Conservation (phyloP, 2,888 invertebrate species). For the Drosophila cognata region DNA sequence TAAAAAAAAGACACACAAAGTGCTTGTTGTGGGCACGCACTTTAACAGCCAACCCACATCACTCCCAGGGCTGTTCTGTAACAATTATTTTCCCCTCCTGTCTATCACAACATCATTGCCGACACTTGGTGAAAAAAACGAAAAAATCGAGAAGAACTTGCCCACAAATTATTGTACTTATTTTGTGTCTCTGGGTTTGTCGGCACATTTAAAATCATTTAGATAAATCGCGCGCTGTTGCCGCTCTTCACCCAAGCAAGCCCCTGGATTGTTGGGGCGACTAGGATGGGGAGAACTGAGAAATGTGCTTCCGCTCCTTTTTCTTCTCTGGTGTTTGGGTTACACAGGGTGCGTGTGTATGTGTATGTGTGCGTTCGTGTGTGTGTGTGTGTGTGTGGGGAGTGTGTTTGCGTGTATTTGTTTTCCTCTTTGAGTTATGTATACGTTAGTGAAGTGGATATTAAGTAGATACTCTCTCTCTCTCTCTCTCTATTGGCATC, state of each 20-base stretch:
- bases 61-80: conserved; percentile 19
- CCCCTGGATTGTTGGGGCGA: conserved; percentile 11
- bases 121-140: conserved; percentile 29
- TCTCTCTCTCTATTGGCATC: conserved; percentile 1
- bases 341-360: conserved; percentile 5
- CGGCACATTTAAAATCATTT: conserved; percentile 44
- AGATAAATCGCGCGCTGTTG: conserved; percentile 55
- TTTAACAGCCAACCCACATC: conserved; percentile 1
- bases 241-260: conserved; percentile 54
- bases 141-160: conserved; percentile 6
- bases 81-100: conserved; percentile 45
- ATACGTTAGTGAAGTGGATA: conserved; percentile 36
- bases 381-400: not conserved
- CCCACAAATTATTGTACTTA: conserved; percentile 58
- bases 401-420: conserved; percentile 17
- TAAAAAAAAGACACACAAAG: conserved; percentile 31
- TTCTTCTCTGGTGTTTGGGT: conserved; percentile 8
- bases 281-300: conserved; percentile 22
- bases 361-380: conserved; percentile 5
- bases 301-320: conserved; percentile 46
- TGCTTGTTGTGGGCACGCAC: conserved; percentile 40
- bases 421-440: conserved; percentile 35
- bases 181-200: conserved; percentile 52
- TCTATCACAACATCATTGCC: conserved; percentile 28
- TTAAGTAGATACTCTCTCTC: conserved; percentile 34